Evolutionary conservation across 2,888 invertebrate genomes (phyloP).

Genomic region (Cetonia aurata): DNA sequence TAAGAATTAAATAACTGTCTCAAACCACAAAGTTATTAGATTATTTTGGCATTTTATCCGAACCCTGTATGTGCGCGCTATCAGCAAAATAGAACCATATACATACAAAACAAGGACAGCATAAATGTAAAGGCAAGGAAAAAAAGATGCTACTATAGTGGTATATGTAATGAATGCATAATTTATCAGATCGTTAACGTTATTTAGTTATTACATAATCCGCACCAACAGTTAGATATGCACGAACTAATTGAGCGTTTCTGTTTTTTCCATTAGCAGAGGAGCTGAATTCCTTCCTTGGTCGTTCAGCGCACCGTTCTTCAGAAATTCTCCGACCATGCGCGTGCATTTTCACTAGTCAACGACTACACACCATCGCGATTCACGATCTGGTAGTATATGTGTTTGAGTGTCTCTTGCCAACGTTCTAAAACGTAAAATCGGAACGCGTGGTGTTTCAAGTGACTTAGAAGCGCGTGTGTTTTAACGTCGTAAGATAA

Average conservation of each 20-base stretch:
- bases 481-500: background rate
- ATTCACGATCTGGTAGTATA: slow-evolving; percentile 36
- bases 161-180: background rate
- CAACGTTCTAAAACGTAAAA: slow-evolving; percentile 35
- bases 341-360: slow-evolving; percentile 42
- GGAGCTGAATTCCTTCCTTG: slow-evolving; percentile 25
- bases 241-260: slow-evolving; percentile 10
- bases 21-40: too few relatives aligned
- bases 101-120: slow-evolving; percentile 8
- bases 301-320: slow-evolving; percentile 32
- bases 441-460: background rate
- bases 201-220: slow-evolving; percentile 11
- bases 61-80: too few relatives aligned
- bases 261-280: slow-evolving; percentile 10
- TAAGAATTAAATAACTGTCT: too few relatives aligned
- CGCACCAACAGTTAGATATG: slow-evolving; percentile 9
- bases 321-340: slow-evolving; percentile 44
- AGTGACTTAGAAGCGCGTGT: background rate
- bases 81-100: background rate
- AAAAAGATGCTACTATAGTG: background rate
- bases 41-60: too few relatives aligned
- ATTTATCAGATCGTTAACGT: slow-evolving; percentile 1
- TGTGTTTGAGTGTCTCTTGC: slow-evolving; percentile 17
- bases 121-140: background rate
- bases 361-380: slow-evolving; percentile 24